Conservation (phyloP, 2,888 invertebrate genomes). For the Empis livida region DNA sequence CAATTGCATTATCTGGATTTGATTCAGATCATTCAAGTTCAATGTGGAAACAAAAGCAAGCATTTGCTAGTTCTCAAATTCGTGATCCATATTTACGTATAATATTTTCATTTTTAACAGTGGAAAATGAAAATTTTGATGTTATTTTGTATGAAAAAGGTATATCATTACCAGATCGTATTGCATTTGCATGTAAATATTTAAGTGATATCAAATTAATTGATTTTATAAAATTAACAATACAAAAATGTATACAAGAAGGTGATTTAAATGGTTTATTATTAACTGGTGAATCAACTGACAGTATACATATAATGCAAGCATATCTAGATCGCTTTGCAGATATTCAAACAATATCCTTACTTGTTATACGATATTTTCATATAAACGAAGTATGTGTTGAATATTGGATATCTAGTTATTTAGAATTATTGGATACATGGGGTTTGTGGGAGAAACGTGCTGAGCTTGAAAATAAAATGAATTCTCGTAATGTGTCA, state of each 20-base stretch:
- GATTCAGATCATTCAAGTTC: conserved; percentile 64
- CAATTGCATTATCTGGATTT: conserved; percentile 76
- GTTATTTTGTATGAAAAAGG: conserved; percentile 67
- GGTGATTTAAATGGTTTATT: conserved; percentile 77
- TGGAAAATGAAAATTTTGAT: conserved; percentile 62
- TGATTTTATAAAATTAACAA: conserved; percentile 62
- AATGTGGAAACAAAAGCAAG: conserved; percentile 65
- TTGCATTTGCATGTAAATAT: conserved; percentile 84
- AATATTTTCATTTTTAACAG: conserved; percentile 80
- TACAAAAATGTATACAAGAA: conserved; percentile 53
- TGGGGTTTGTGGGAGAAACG: conserved; percentile 88
- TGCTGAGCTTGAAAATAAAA: conserved; percentile 76
- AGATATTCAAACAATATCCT: conserved; percentile 83
- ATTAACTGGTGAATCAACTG: conserved; percentile 63
- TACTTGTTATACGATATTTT: conserved; percentile 66
- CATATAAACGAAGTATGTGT: conserved; percentile 54
- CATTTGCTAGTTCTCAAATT: conserved; percentile 59
- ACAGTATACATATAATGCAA: conserved; percentile 70
- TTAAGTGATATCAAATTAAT: conserved; percentile 65
- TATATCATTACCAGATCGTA: conserved; percentile 73
- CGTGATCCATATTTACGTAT: conserved; percentile 84
- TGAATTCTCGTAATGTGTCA: conserved; percentile 41
- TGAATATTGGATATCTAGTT: conserved; percentile 64
- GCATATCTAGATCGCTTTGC: conserved; percentile 74
- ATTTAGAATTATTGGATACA: conserved; percentile 68